These are phyloP conservation scores for Cettia cetti DNA, from an alignment of 2,113 vertebrate species.

Conservation along the genomic window DNA sequence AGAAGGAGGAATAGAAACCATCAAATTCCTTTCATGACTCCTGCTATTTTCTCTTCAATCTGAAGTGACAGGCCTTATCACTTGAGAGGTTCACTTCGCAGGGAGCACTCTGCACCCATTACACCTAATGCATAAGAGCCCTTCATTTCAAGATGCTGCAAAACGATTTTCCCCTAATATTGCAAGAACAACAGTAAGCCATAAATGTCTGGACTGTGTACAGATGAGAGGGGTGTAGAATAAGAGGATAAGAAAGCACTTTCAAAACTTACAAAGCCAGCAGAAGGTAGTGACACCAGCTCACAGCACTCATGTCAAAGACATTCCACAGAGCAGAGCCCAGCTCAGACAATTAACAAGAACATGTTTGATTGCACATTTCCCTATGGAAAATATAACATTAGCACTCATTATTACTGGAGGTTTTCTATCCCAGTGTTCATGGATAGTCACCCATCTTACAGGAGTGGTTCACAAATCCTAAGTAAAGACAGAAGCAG, in stretches of 20 bases:
- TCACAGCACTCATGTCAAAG: background rate
- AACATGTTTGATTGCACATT: background rate
- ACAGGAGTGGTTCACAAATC: background rate
- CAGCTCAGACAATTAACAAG: background rate
- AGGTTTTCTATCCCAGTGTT: background rate
- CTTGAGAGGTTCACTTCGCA: background rate
- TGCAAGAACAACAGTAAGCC: background rate
- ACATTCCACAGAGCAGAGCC: background rate
- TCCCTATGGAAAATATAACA: background rate
- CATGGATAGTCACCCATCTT: background rate
- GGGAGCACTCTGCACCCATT: background rate
- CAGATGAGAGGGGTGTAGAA: background rate
- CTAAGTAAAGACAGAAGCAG: background rate
- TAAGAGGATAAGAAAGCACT: background rate
- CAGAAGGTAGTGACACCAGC: background rate
- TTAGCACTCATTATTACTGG: rapidly evolving
- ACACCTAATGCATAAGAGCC: background rate
- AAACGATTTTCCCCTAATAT: background rate
- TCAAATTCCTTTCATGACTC: background rate
- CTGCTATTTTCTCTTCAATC: constrained; percentile 8
- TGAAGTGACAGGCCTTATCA: background rate
- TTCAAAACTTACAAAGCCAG: background rate
- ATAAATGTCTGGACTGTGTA: background rate
- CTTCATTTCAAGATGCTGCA: background rate
- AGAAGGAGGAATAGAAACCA: background rate